Evolutionary conservation across 2,797 vertebrate genomes (phyloP).

Genomic region (Fistularia commersonii): DNA sequence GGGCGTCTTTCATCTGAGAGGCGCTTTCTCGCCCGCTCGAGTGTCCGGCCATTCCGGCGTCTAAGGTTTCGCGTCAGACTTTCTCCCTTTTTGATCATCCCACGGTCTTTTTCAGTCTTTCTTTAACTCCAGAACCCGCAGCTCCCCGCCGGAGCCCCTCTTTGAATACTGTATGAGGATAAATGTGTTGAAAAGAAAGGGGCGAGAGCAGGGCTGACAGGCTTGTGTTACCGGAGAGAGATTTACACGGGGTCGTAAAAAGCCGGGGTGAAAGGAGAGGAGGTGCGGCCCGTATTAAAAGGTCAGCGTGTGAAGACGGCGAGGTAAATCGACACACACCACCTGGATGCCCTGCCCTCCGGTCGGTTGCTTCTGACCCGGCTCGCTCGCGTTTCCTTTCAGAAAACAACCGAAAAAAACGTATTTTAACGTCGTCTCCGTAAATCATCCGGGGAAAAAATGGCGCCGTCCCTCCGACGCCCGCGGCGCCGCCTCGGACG

Average conservation of each 20-base stretch:
- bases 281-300: constrained; percentile 47
- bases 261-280: constrained; percentile 65
- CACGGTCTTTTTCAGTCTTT: constrained; percentile 52
- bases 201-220: constrained; percentile 49
- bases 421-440: constrained; percentile 62
- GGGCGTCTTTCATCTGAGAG: constrained; percentile 66
- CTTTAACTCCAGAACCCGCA: constrained; percentile 52
- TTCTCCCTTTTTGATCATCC: constrained; percentile 69
- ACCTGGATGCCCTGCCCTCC: constrained; percentile 66
- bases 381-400: constrained; percentile 56
- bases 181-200: constrained; percentile 68
- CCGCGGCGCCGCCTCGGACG: constrained; percentile 40
- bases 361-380: constrained; percentile 41
- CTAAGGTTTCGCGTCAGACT: constrained; percentile 68
- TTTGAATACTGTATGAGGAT: constrained; percentile 62
- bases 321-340: constrained; percentile 62
- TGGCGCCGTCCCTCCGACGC: no score
- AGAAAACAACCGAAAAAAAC: no score
- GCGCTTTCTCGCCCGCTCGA: constrained; percentile 56
- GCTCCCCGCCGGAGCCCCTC: constrained; percentile 44
- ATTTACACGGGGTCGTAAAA: constrained; percentile 70
- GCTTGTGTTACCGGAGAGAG: constrained; percentile 69
- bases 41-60: constrained; percentile 68
- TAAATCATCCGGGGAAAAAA: constrained; percentile 68
- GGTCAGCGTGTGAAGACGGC: constrained; percentile 47